Base-by-base conservation (phyloP, 1,140 invertebrate species). In the Copidosoma floridanum region DNA sequence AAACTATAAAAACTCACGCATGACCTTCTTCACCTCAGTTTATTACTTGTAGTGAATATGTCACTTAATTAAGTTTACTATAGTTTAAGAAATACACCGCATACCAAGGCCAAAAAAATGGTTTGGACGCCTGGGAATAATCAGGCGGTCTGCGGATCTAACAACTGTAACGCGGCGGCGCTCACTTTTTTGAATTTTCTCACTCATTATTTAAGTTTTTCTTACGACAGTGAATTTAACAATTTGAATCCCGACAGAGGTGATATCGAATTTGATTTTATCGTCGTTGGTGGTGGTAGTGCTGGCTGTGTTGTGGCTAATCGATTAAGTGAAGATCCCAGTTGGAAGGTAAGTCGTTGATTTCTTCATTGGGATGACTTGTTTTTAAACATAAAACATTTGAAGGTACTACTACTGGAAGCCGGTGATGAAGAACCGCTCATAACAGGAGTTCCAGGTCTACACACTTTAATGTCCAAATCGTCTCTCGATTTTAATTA, bases 391-490 rank as follows among this genome's bases (percentile, higher is more conserved):
- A n/a, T n/a, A n/a, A n/a, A 52, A 43, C 29, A 43, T 37, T 53
- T 53, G 3, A 24, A 53, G 44, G 24, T 48, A 16, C 18, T 50
- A 14, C 26, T 58, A 11, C n/a, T 59, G 11, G 59, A 61, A 56
- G 20, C 11, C 1, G 59, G 59, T 14, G 52, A 61, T 20, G 59
- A 61, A 35, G 59, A 61, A 27, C 59, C 59, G 4, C 14, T 50
- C 1, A 14, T 61, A 2, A 26, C 52, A 4, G 38, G 24, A 26
- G 46, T 50, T 3, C 59, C 59, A 0, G 52, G 59, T 27, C 41
- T 74, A 8, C 77, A 7, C 12, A 20, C 32, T 20, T 12, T 59
- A 5, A 26, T 44, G 10, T n/a, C 16, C 2, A 11, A 27, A 6
- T 40, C 26, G 29, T 37, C 11, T 7, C 23, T 55, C 35, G 59